Evolutionary conservation across 2,113 vertebrate species (phyloP), one percentile per base, ranked within the genome.

Genomic region (Solea senegalensis): DNA sequence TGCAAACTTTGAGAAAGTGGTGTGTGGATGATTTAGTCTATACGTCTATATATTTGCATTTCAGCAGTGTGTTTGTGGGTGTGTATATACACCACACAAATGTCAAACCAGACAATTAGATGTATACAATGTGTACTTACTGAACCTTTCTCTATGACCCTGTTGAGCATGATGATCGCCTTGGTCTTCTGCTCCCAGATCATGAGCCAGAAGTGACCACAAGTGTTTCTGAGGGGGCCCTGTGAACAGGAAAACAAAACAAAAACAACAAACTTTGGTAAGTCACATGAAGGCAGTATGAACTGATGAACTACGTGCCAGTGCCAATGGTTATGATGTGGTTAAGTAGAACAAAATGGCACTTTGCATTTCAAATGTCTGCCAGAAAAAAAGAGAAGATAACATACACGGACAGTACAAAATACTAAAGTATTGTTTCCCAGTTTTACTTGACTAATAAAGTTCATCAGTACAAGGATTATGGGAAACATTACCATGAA

Each of bases 201-300:
- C 98, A 99, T 99, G 75, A 98, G 92, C 98, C 98, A 99, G 86
- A 99, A 99, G 91, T 99, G 98, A 74, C 97, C 96, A 82, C 96
- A 97, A 0, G 98, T 98, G 80, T 96, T 97, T 87, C 95, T 96
- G 76, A 99, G 94, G 27, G 98, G 97, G 63, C 97, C 98, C 97
- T 99, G 92, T 76, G 0, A 2, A 63, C 12, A 60, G 44, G 21
- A 53, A 9, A 64, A 7, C 56, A 46, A 66, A 62, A 72, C 55
- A 69, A 44, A 65, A 79, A 43, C 43, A n/a, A n/a, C n/a, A n/a
- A n/a, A n/a, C 63, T 40, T 55, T 44, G 11, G 75, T 80, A 51
- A 80, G 27, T 48, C 41, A 54, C 9, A 61, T 8, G n/a, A 62
- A 44, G 7, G 13, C 21, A 11, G 9, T 52, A 21, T 26, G 9